phyloP scores from a whole-genome alignment of 2,888 invertebrate species.

The Panorpa germanica region DNA sequence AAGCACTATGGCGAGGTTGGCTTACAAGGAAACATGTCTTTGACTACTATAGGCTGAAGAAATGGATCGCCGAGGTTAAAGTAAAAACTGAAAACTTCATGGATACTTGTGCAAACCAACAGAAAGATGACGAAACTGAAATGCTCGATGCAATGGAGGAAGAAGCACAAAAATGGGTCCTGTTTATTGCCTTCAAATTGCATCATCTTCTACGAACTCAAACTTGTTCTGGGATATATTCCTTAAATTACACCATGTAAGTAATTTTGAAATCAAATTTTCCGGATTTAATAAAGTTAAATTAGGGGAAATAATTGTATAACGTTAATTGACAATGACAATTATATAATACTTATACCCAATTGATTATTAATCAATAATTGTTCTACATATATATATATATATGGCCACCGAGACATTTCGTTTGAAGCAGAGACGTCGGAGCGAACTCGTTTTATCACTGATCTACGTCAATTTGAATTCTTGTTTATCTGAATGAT shows the following conservation, averaged over 20 bases:
- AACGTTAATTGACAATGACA: no score
- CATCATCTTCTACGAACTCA: conserved; percentile 22
- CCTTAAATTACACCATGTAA: conserved; percentile 8
- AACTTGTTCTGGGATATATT: conserved; percentile 9
- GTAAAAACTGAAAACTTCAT: conserved; percentile 8
- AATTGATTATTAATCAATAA: no score
- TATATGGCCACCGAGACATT: no score
- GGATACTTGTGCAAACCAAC: conserved; percentile 6
- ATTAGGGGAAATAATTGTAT: no score
- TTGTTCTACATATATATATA: no score
- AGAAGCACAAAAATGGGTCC: conserved; percentile 17
- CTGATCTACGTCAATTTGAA: no score
- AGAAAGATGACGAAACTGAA: conserved; percentile 6
- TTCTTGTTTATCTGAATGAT: not conserved
- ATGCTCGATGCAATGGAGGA: conserved; percentile 13
- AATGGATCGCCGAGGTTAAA: conserved; percentile 9
- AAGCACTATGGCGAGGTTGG: conserved; percentile 21
- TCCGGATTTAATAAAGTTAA: no score
- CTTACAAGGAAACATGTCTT: conserved; percentile 10
- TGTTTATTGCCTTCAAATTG: conserved; percentile 19
- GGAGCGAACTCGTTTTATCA: no score
- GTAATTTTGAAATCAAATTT: no score
- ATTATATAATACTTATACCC: no score
- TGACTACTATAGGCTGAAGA: conserved; percentile 10
- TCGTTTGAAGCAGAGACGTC: no score